Evolutionary conservation across 2,888 invertebrate genomes (phyloP).

Genomic region (Sphaeridia pumilis): DNA sequence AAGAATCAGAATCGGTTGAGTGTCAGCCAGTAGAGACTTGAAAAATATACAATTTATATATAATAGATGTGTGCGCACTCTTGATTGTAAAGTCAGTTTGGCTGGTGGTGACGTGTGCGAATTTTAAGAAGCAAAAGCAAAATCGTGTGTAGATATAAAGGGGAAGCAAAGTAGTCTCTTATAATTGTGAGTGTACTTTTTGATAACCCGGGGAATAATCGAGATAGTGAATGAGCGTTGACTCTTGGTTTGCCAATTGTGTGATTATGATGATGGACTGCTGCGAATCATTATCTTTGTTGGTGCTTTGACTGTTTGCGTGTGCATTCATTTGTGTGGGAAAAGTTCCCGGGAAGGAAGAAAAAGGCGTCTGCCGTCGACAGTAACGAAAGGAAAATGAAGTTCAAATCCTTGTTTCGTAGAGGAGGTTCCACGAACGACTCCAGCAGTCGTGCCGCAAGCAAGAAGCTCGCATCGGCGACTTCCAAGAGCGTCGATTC

Average conservation of each 20-base stretch:
- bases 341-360: neutral
- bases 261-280: neutral
- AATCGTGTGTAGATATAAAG: too few relatives aligned
- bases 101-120: too few relatives aligned
- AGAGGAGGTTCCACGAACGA: constrained; percentile 53
- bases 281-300: neutral
- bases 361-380: neutral
- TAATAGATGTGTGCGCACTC: too few relatives aligned
- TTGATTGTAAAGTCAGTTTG: too few relatives aligned
- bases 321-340: neutral
- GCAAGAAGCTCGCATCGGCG: constrained; percentile 5
- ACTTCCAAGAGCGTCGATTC: constrained; percentile 20
- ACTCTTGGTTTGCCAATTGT: neutral
- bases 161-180: too few relatives aligned
- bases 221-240: neutral
- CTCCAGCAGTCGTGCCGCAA: constrained; percentile 6
- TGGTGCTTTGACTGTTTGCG: neutral
- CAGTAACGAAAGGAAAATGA: constrained; percentile 72
- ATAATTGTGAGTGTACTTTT: too few relatives aligned
- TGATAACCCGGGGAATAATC: too few relatives aligned
- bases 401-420: constrained; percentile 82
- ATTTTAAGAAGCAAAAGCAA: too few relatives aligned
- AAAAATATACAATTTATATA: too few relatives aligned
- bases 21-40: too few relatives aligned
- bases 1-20: too few relatives aligned